Base-by-base conservation (phyloP, 2,113 vertebrate genomes). In the Fulmarus glacialis region DNA sequence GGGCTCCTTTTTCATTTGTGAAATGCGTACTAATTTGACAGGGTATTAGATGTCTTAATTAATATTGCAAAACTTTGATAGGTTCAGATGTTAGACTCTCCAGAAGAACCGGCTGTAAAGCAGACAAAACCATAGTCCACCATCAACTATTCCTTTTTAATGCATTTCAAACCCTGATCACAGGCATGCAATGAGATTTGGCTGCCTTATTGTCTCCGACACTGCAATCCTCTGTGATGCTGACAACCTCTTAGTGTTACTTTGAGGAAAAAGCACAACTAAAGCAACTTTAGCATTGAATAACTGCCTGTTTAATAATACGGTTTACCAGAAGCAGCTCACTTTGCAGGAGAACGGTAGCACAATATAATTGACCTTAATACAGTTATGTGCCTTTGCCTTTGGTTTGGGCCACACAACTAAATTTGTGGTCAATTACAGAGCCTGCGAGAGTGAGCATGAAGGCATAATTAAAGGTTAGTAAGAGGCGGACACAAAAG, bases 341-440 rank as follows among this genome's bases (percentile, higher is more conserved):
- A 64, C 90, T 96, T 91, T 63, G 89, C 90, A 81, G 93, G 73
- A 85, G 84, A 91, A 73, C 63, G 90, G 80, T 71, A 89, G 83
- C 71, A 47, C 9, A 34, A 71, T 47, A 79, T 90, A 93, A 94
- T 90, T 96, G 91, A 95, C 89, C 89, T 70, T 66, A 90, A 74
- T 77, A 86, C 52, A 60, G 82, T 82, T 81, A 81, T 15, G 26
- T 74, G 92, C 48, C 66, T 93, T 63, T 90, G 84, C 89, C 71
- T 96, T 92, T 88, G 79, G 80, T 93, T 96, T 93, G 78, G 84
- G 84, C 74, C 87, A 56, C 59, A 20, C 40, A 81, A 73, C 63
- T 90, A 89, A 94, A 95, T 87, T 90, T 88, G 70, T 95, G 91
- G 92, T 95, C 95, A 97, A 92, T 95, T 95, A 96, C 77, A 91